Evolutionary conservation across 2,888 invertebrate species (phyloP).

Genomic region (Laspeyria flexula): DNA sequence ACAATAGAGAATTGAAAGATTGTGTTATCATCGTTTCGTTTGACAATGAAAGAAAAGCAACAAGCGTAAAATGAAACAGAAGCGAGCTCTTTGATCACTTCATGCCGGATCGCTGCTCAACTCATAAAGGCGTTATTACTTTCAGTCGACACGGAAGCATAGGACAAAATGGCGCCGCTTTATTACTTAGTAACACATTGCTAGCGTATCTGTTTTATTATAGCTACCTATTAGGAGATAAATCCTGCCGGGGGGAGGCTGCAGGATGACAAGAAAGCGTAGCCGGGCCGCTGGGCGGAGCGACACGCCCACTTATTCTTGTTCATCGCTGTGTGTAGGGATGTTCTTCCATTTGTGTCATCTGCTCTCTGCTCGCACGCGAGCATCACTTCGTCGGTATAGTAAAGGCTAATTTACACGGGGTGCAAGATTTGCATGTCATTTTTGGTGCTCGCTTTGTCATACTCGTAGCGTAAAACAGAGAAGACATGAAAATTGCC

Average conservation of each 20-base stretch:
- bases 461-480: no score
- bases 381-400: conserved; percentile 27
- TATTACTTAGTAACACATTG: conserved; percentile 85
- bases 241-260: conserved; percentile 69
- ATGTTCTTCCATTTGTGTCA: conserved; percentile 55
- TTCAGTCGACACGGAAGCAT: conserved; percentile 70
- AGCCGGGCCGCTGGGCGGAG: conserved; percentile 73
- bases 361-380: conserved; percentile 39
- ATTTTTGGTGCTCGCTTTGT: background rate
- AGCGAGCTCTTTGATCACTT: conserved; percentile 79
- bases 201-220: conserved; percentile 81
- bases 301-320: conserved; percentile 83
- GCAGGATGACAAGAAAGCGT: conserved; percentile 72
- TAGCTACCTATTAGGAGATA: conserved; percentile 81
- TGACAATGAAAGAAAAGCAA: conserved; percentile 72
- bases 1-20: conserved; percentile 61
- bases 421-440: no score
- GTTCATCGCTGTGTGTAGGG: conserved; percentile 58
- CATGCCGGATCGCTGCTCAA: conserved; percentile 71
- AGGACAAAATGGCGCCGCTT: conserved; percentile 84
- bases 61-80: conserved; percentile 77
- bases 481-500: no score
- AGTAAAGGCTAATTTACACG: conserved; percentile 12
- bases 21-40: conserved; percentile 74
- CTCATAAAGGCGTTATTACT: conserved; percentile 81